Conservation (phyloP, 1,140 invertebrate genomes). For the Linepithema humile region DNA sequence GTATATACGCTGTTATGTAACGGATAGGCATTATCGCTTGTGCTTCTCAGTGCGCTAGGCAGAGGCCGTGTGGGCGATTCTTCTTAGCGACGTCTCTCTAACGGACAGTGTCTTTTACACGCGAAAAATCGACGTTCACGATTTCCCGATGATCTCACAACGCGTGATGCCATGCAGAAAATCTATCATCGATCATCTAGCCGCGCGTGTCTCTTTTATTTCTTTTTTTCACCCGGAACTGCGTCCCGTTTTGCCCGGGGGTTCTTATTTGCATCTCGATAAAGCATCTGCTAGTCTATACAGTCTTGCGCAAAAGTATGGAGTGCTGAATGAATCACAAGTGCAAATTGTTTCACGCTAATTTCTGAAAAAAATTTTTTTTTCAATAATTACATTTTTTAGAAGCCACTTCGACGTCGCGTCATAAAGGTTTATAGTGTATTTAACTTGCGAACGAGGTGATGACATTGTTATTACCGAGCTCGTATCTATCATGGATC, state of each 20-base stretch:
- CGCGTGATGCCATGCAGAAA: slow-evolving; percentile 25
- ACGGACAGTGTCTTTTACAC: slow-evolving; percentile 5
- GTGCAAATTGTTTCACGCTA: background rate
- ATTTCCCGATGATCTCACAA: slow-evolving; percentile 34
- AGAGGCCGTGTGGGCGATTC: slow-evolving; percentile 63
- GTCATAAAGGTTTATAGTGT: background rate
- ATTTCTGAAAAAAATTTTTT: background rate
- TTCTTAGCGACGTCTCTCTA: slow-evolving; percentile 58
- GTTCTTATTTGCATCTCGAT: slow-evolving; percentile 8
- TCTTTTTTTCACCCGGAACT: too few relatives aligned
- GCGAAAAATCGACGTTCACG: slow-evolving; percentile 11
- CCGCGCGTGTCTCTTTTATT: background rate
- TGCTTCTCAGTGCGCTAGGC: background rate
- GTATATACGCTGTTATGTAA: slow-evolving; percentile 64
- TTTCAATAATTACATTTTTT: background rate
- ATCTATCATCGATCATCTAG: background rate
- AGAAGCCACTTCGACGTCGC: background rate
- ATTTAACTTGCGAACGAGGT: background rate
- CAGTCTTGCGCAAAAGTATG: background rate
- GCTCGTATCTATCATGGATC: background rate
- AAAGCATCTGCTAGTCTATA: background rate
- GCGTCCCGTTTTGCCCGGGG: background rate
- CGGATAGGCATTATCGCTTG: slow-evolving; percentile 56
- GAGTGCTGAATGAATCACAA: background rate
- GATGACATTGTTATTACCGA: background rate